These are phyloP conservation scores for Habroteleia sp. DNA, from an alignment of 2,888 invertebrate genomes.

Conservation along the genomic window DNA sequence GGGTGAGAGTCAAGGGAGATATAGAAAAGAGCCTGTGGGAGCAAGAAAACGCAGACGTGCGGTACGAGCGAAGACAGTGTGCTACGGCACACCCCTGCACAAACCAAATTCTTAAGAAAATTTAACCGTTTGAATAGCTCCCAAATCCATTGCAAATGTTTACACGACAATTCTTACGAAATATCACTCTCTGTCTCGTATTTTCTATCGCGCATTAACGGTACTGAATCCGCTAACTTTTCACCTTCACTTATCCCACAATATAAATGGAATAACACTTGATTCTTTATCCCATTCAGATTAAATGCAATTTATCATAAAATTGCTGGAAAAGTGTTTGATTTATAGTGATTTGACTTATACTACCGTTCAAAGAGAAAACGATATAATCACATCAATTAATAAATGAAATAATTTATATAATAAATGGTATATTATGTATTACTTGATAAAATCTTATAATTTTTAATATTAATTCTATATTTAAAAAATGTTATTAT, in stretches of 20 bases:
- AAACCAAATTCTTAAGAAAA: slow-evolving; percentile 81
- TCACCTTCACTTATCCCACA: slow-evolving; percentile 44
- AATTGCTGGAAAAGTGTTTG: not conserved
- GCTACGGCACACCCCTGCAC: slow-evolving; percentile 72
- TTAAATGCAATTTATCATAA: slow-evolving; percentile 11
- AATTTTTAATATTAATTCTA: too few relatives aligned
- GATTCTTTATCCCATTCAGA: slow-evolving; percentile 37
- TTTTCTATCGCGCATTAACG: slow-evolving; percentile 21
- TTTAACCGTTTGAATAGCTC: slow-evolving; percentile 81
- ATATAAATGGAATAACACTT: slow-evolving; percentile 39
- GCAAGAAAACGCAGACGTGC: slow-evolving; percentile 66
- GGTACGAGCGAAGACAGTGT: slow-evolving; percentile 57
- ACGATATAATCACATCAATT: too few relatives aligned
- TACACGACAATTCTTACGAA: slow-evolving; percentile 79
- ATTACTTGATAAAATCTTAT: too few relatives aligned
- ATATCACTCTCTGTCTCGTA: slow-evolving; percentile 65
- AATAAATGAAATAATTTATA: too few relatives aligned
- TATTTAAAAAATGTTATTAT: too few relatives aligned
- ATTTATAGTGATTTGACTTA: too few relatives aligned
- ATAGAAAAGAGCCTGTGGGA: slow-evolving; percentile 62
- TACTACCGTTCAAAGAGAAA: too few relatives aligned
- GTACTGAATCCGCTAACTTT: slow-evolving; percentile 37
- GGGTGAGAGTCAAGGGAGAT: slow-evolving; percentile 72
- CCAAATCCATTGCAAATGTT: slow-evolving; percentile 81
- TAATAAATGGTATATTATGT: too few relatives aligned